Percentiles rank a stretch among this genome's conserved stretches.
phyloP scores from a whole-genome alignment of 2,888 invertebrate species.

The Campaea margaritaria region DNA sequence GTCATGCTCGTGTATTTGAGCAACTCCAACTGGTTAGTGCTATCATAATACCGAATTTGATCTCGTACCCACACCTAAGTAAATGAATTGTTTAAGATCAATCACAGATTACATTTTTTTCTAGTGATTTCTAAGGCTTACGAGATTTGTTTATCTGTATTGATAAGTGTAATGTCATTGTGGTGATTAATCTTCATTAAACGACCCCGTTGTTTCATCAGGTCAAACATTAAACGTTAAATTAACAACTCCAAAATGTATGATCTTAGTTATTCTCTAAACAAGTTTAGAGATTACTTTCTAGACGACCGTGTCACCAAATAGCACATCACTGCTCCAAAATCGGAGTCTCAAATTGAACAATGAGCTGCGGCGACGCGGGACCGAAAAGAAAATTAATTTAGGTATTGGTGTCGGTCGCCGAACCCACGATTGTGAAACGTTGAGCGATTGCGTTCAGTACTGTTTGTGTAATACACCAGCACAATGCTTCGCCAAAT shows the following conservation, averaged over 20 bases:
- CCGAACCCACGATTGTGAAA: constrained; percentile 82
- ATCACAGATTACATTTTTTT: constrained; percentile 3
- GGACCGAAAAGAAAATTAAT: constrained; percentile 83
- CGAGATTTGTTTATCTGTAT: too few species aligned
- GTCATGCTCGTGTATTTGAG: constrained; percentile 76
- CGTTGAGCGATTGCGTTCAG: constrained; percentile 78
- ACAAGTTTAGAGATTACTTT: constrained; percentile 55
- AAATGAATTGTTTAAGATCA: constrained; percentile 22
- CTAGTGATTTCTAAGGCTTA: constrained; percentile 3
- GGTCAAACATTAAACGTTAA: not conserved
- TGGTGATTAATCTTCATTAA: too few species aligned
- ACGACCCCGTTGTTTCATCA: not conserved
- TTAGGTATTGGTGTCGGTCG: constrained; percentile 84
- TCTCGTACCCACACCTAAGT: constrained; percentile 35
- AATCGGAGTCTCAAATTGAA: constrained; percentile 75
- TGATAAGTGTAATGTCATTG: too few species aligned
- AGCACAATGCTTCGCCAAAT: constrained; percentile 77
- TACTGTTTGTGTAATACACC: constrained; percentile 81
- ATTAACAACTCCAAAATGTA: not conserved
- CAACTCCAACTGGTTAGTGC: constrained; percentile 65
- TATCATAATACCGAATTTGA: constrained; percentile 51
- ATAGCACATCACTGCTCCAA: constrained; percentile 63
- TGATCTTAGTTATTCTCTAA: constrained; percentile 31
- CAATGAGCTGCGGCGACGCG: constrained; percentile 74
- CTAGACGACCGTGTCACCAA: constrained; percentile 64